Conservation (phyloP, 1,140 invertebrate species). For the Solen grandis region DNA sequence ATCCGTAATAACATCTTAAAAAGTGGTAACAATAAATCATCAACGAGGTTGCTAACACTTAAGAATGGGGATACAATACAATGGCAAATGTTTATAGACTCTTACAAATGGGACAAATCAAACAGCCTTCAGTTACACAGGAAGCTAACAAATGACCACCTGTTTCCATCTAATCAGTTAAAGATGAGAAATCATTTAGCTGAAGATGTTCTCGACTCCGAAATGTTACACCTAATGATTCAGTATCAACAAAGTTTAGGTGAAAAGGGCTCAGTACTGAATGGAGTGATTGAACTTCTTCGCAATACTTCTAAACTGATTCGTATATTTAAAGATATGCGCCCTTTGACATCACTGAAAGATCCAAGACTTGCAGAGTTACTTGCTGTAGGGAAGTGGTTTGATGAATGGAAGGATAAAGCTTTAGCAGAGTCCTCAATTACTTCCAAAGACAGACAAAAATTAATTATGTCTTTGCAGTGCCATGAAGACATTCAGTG, state of each 20-base stretch:
- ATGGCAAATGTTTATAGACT: constrained; percentile 9
- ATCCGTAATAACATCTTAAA: constrained; percentile 30
- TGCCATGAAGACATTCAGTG: constrained; percentile 47
- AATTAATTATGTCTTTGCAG: constrained; percentile 43
- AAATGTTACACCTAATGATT: constrained; percentile 39
- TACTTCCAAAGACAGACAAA: constrained; percentile 10
- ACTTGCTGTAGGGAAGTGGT: background rate
- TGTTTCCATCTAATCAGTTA: background rate
- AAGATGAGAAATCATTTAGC: constrained; percentile 55
- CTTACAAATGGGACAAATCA: background rate
- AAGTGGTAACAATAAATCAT: constrained; percentile 11
- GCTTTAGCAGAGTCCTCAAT: background rate
- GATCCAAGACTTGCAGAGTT: constrained; percentile 29
- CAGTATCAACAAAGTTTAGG: constrained; percentile 24
- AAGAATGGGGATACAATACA: background rate
- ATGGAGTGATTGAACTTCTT: constrained; percentile 39
- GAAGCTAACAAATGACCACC: background rate
- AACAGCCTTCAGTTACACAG: background rate
- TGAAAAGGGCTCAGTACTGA: constrained; percentile 24
- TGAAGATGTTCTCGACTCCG: constrained; percentile 42
- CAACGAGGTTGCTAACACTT: background rate
- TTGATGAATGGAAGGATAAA: constrained; percentile 7
- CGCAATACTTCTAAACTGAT: constrained; percentile 34
- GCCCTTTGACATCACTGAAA: background rate
- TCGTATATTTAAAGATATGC: constrained; percentile 33